A percentile compares a stretch with the other conserved stretches of the same genome.
Conservation (phyloP, 2,888 invertebrate species). For the Melanargia galathea region DNA sequence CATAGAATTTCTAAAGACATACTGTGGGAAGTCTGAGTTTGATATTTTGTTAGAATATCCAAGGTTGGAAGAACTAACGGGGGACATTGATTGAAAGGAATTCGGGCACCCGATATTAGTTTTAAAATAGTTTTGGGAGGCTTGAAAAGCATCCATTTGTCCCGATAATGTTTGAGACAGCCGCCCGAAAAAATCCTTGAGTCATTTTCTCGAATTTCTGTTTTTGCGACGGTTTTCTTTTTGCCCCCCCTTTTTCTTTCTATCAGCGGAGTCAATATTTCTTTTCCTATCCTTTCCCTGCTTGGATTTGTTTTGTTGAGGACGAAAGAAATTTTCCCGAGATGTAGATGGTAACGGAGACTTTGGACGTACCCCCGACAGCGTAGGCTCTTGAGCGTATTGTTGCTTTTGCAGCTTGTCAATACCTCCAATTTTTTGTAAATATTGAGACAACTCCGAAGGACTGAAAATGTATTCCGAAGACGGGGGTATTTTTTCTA, state of each 20-base stretch:
- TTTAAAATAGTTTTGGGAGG: too few species aligned
- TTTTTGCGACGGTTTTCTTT: slow-evolving; percentile 22
- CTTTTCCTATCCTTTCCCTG: too few species aligned
- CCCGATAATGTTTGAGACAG: slow-evolving; percentile 24
- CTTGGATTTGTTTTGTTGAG: too few species aligned
- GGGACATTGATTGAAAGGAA: slow-evolving; percentile 24
- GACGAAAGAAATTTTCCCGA: too few species aligned
- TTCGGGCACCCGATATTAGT: too few species aligned
- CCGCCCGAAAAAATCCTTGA: slow-evolving; percentile 24
- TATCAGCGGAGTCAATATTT: too few species aligned
- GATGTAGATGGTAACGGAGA: too few species aligned
- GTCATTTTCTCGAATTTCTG: slow-evolving; percentile 24
- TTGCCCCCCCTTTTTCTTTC: background rate
- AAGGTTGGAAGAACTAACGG: slow-evolving; percentile 29
- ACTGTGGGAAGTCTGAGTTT: slow-evolving; percentile 23
- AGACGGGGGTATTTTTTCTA: slow-evolving; percentile 4
- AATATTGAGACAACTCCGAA: background rate
- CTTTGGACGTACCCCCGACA: too few species aligned
- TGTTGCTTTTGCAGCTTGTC: background rate
- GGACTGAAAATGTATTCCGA: slow-evolving; percentile 14
- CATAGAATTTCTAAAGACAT: slow-evolving; percentile 33
- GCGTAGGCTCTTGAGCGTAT: too few species aligned
- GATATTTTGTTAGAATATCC: slow-evolving; percentile 18
- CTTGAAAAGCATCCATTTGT: background rate
- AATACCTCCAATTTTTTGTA: slow-evolving; percentile 14